A percentile compares a stretch with the other conserved stretches of the same genome.
Conservation (phyloP, 2,888 invertebrate genomes). For the Andrena marginata region DNA sequence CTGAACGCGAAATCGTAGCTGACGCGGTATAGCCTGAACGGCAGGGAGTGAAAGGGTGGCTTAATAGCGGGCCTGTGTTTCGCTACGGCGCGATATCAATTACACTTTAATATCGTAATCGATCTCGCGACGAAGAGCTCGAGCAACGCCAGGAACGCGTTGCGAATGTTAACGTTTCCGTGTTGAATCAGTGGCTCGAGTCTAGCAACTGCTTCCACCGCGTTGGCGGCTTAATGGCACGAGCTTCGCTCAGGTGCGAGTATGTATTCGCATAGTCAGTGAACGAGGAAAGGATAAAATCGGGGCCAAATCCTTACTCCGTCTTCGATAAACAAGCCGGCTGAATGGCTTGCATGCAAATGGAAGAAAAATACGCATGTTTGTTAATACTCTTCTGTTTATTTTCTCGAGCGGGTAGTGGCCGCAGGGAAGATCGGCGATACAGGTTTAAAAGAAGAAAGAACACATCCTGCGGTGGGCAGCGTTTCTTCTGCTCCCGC, state of each 20-base stretch:
- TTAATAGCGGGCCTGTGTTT: constrained; percentile 39
- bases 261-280: background rate
- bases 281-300: too few relatives aligned
- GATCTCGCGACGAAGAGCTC: background rate
- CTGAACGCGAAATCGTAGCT: constrained; percentile 12
- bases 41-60: constrained; percentile 23
- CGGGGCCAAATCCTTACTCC: background rate
- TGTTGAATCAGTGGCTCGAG: background rate
- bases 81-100: constrained; percentile 47
- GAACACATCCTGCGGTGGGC: background rate
- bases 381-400: background rate
- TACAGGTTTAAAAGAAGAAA: too few relatives aligned
- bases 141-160: background rate
- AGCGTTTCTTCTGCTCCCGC: background rate
- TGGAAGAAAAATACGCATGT: background rate
- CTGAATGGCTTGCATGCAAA: background rate
- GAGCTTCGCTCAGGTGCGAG: background rate
- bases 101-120: constrained; percentile 45
- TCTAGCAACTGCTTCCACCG: background rate
- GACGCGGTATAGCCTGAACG: background rate
- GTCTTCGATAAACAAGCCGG: background rate
- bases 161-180: background rate
- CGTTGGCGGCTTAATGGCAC: background rate
- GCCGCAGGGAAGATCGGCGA: too few relatives aligned
- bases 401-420: background rate